Evolutionary conservation across 2,113 vertebrate species (phyloP).

Genomic region (Phalacrocorax aristotelis): DNA sequence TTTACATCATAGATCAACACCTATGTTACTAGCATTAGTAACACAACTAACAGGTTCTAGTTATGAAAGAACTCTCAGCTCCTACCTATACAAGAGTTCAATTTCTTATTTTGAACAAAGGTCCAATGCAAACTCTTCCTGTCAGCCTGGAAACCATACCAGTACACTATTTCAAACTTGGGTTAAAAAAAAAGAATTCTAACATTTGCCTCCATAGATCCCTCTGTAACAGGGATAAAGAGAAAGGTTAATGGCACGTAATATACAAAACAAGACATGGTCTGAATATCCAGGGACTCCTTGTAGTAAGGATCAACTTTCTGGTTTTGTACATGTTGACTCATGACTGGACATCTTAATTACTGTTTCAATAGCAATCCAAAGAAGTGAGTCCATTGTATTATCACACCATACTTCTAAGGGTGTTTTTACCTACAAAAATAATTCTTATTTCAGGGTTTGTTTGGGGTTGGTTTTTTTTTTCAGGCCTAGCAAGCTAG

Average conservation of each 20-base stretch:
- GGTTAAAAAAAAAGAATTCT: not conserved
- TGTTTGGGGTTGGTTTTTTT: not conserved
- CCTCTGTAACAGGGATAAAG: not conserved
- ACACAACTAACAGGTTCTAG: not conserved
- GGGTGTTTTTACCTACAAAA: not conserved
- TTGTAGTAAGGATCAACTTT: not conserved
- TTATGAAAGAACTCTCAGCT: not conserved
- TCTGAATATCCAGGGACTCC: not conserved
- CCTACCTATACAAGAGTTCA: not conserved
- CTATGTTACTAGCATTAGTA: not conserved
- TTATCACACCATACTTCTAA: not conserved
- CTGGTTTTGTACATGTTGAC: not conserved
- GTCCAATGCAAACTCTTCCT: not conserved
- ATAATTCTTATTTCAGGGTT: not conserved
- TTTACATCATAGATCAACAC: not conserved
- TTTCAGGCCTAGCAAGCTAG: not conserved
- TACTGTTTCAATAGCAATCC: not conserved
- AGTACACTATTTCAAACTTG: not conserved
- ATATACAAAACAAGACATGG: not conserved
- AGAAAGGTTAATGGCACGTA: not conserved
- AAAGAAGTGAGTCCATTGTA: not conserved
- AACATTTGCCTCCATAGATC: not conserved
- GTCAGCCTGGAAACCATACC: not conserved
- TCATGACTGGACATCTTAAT: not conserved
- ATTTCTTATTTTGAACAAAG: not conserved